Evolutionary conservation across 1,140 invertebrate genomes (phyloP).

Genomic region (Drosophila cardini): DNA sequence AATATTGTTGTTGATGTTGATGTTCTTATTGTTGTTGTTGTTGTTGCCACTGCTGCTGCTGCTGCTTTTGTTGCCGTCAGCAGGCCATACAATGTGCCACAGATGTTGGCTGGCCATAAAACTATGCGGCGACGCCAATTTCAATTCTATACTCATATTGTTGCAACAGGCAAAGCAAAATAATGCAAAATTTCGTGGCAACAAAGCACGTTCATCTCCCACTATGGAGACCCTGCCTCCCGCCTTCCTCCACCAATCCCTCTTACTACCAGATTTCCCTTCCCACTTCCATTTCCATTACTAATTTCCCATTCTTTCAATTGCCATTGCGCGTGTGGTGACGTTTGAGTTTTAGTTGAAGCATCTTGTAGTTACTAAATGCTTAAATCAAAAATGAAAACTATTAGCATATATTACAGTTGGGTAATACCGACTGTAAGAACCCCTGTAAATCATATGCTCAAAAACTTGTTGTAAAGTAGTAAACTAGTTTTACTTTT

Average conservation of each 20-base stretch:
- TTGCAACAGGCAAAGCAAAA: slow-evolving; percentile 43
- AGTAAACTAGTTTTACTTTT: too few species aligned
- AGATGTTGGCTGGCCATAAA: slow-evolving; percentile 62
- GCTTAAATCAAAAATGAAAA: slow-evolving; percentile 23
- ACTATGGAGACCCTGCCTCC: not conserved
- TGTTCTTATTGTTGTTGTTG: not conserved
- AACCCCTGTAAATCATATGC: too few species aligned
- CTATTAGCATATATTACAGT: too few species aligned
- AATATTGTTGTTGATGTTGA: slow-evolving; percentile 5
- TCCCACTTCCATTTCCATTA: not conserved
- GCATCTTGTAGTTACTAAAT: slow-evolving; percentile 21
- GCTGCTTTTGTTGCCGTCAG: slow-evolving; percentile 29
- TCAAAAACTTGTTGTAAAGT: too few species aligned
- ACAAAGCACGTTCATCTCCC: slow-evolving; percentile 9
- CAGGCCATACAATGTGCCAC: slow-evolving; percentile 60
- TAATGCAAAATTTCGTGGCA: slow-evolving; percentile 56
- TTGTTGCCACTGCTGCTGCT: slow-evolving; percentile 38
- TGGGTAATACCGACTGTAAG: too few species aligned
- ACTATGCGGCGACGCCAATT: slow-evolving; percentile 57
- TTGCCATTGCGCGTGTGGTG: slow-evolving; percentile 27
- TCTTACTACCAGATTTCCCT: not conserved
- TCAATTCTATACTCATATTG: slow-evolving; percentile 39
- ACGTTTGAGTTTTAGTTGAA: slow-evolving; percentile 11
- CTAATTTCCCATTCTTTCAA: not conserved
- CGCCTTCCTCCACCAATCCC: not conserved